Evolutionary conservation across 1,140 invertebrate genomes (phyloP), one percentile per base, ranked within the genome.

Genomic region (Drosophila funebris): DNA sequence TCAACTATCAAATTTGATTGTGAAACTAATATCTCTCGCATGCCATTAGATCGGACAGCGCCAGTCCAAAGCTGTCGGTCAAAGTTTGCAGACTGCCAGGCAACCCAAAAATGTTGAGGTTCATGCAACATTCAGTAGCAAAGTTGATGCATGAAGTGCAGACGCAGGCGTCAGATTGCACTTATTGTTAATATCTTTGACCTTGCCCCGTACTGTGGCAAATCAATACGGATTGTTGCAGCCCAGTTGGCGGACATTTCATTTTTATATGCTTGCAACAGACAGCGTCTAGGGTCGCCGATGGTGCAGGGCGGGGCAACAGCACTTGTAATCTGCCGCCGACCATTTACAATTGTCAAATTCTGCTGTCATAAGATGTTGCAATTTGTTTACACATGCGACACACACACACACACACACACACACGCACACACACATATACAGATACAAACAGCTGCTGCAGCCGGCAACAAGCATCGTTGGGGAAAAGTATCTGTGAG

Each of bases 281-380:
- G 33, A 54, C 52, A 36, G 3, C 7, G 22, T 6, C 18, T 36
- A n/a, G 31, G 20, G 4, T 58, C 27, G 46, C 48, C 22, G 33
- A 13, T 31, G 27, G 39, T 4, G 22, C 18, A 29, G 13, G 41
- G 9, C 33, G 56, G 36, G 27, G 53, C 54, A 41, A 71, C 70
- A 74, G 43, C 81, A 75, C 76, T 84, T 76, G 73, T 53, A 48
- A 29, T 18, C 43, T 53, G 74, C 63, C 74, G 68, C 31, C 79
- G 22, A 78, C 78, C 78, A 88, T 88, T 88, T 88, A 80, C 84
- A 89, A 88, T 88, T 88, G 84, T 88, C 84, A 88, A 84, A 80
- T 58, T 71, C 58, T 64, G 73, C 84, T 88, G 84, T 88, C 84
- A 89, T 88, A 89, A 69, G 84, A 62, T 69, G 72, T 89, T 84